Evolutionary conservation across 1,140 invertebrate species (phyloP), one percentile per base, ranked within the genome.

Genomic region (Myzus persicae): DNA sequence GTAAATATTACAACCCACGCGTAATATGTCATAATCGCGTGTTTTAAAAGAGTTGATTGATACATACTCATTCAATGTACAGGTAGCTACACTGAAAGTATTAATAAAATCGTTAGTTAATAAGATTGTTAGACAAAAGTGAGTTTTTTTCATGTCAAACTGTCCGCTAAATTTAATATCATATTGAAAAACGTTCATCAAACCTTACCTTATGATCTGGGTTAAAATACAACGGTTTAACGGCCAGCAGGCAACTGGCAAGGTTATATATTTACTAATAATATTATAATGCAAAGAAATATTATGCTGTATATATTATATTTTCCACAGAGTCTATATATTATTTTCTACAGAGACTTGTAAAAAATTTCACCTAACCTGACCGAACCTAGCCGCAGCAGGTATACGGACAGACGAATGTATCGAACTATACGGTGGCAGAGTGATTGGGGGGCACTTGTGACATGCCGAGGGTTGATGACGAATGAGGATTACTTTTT

Each of bases 401-500:
- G 22, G 22, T 42, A 31, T 31, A 85, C 24, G 40, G 24, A 84
- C 82, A 84, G 4, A 51, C 82, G 84, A 44, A 44, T 14, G n/a
- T 14, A 85, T 18, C 26, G 31, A 85, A 85, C 42, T 31, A 48
- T 48, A 42, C 14, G n/a, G 11, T 18, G 42, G 42, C 42, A n/a
- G 42, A 87, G 42, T 44, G 84, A n/a, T 85, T 87, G 84, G 84
- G 22, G 14, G 38, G 84, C 24, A 54, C 48, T 89, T 26, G 22
- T 89, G 88, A 89, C 46, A 89, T 40, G 22, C 20, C 88, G 46
- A 38, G 48, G 8, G n/a, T 4, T 44, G 48, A 89, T 89, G 88
- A 89, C 46, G 48, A 89, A 89, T 89, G 88, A 36, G 88, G 44
- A 38, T 76, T 76, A n/a, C n/a, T 76, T n/a, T 54, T 88, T 89